These are phyloP conservation scores for Saxidomus purpurata DNA, from an alignment of 1,140 invertebrate genomes.

Conservation along the genomic window DNA sequence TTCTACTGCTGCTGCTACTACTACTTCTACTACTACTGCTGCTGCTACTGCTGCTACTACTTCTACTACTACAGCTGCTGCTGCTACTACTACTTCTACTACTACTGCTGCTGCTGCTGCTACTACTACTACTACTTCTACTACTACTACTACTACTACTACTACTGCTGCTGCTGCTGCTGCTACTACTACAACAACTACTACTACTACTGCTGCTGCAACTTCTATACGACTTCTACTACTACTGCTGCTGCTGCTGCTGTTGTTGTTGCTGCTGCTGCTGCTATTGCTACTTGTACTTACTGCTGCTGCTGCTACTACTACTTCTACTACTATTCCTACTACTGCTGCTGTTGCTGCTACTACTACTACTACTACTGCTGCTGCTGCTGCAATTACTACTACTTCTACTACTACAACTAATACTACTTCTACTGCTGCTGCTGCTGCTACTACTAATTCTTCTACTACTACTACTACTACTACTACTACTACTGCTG, in stretches of 20 bases:
- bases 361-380: slow-evolving; percentile 45
- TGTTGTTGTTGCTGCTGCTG: slow-evolving; percentile 51
- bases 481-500: slow-evolving; percentile 5
- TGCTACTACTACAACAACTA: slow-evolving; percentile 52
- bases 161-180: slow-evolving; percentile 56
- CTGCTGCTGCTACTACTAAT: slow-evolving; percentile 56
- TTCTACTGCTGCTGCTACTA: slow-evolving; percentile 61
- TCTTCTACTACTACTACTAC: slow-evolving; percentile 53
- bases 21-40: slow-evolving; percentile 41
- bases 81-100: slow-evolving; percentile 38
- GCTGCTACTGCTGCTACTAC: not conserved
- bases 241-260: slow-evolving; percentile 54
- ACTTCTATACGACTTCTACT: slow-evolving; percentile 16
- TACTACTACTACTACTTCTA: slow-evolving; percentile 49
- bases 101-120: slow-evolving; percentile 18
- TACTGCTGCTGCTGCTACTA: not conserved
- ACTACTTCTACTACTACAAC: no score
- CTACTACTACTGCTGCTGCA: slow-evolving; percentile 13
- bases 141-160: slow-evolving; percentile 48
- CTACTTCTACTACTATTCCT: slow-evolving; percentile 38
- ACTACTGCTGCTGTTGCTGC: slow-evolving; percentile 14
- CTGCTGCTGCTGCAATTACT: no score
- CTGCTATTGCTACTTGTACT: slow-evolving; percentile 39
- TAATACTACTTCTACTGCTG: slow-evolving; percentile 51
- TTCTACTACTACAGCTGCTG: not conserved